Percentiles rank a stretch among this genome's conserved stretches.
Evolutionary conservation across 2,113 vertebrate species (phyloP).

Genomic region (Ctenomys sociabilis): DNA sequence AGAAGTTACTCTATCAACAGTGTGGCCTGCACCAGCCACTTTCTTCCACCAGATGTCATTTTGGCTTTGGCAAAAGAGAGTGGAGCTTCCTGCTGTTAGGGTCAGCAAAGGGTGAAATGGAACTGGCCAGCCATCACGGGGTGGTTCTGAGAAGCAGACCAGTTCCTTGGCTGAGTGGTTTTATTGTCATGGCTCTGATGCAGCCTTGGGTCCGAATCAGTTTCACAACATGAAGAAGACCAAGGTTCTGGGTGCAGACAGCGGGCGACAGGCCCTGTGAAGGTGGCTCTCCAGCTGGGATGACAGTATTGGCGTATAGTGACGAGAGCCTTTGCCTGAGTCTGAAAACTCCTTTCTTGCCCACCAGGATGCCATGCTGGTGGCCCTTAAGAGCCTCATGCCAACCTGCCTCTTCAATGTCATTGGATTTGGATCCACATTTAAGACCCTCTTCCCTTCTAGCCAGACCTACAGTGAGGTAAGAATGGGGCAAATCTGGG

Average conservation of each 20-base stretch:
- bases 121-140: background rate
- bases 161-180: background rate
- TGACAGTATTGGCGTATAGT: background rate
- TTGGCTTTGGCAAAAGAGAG: background rate
- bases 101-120: background rate
- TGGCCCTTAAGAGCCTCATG: constrained; percentile 94
- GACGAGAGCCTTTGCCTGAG: background rate
- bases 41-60: background rate
- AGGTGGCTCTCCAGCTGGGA: background rate
- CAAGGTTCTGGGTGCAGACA: background rate
- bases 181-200: background rate
- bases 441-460: constrained; percentile 92
- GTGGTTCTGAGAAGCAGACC: background rate
- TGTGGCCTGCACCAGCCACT: background rate
- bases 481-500: constrained; percentile 6
- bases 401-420: constrained; percentile 94
- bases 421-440: constrained; percentile 94
- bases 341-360: background rate
- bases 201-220: background rate
- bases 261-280: background rate
- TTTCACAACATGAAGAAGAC: background rate
- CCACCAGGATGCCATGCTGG: constrained; percentile 93
- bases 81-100: background rate
- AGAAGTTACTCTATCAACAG: background rate
- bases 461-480: constrained; percentile 95